Conservation (phyloP, 2,888 invertebrate species). For the Drosophila pseudotakahashii region DNA sequence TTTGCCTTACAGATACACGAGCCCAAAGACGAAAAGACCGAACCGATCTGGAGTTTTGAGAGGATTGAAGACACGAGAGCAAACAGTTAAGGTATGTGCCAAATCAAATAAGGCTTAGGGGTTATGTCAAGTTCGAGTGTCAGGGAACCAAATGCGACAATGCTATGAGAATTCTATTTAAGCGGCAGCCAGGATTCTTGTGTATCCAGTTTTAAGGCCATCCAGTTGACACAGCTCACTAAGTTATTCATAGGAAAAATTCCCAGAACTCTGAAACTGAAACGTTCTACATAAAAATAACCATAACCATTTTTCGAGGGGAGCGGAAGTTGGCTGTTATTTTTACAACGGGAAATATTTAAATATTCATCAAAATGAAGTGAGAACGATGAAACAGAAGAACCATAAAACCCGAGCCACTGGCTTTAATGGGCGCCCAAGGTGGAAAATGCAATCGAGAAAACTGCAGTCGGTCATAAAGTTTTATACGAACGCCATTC, state of each 20-base stretch:
- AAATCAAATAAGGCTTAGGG: constrained; percentile 37
- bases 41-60: constrained; percentile 13
- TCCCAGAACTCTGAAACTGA: constrained; percentile 11
- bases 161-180: constrained; percentile 15
- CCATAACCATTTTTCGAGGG: neutral
- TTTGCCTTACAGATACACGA: constrained; percentile 62
- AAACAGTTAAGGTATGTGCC: constrained; percentile 50
- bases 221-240: neutral
- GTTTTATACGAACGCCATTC: constrained; percentile 1
- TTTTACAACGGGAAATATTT: constrained; percentile 28
- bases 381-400: constrained; percentile 25
- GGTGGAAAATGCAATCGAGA: neutral
- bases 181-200: constrained; percentile 2
- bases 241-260: constrained; percentile 1
- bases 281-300: neutral
- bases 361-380: constrained; percentile 28
- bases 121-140: constrained; percentile 27
- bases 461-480: constrained; percentile 21
- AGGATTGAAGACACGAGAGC: constrained; percentile 40
- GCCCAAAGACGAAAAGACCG: neutral
- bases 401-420: constrained; percentile 14
- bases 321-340: constrained; percentile 19
- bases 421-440: neutral
- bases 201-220: neutral
- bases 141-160: constrained; percentile 9